Evolutionary conservation across 1,140 invertebrate genomes (phyloP).

Genomic region (Pseudomyrmex concolor): DNA sequence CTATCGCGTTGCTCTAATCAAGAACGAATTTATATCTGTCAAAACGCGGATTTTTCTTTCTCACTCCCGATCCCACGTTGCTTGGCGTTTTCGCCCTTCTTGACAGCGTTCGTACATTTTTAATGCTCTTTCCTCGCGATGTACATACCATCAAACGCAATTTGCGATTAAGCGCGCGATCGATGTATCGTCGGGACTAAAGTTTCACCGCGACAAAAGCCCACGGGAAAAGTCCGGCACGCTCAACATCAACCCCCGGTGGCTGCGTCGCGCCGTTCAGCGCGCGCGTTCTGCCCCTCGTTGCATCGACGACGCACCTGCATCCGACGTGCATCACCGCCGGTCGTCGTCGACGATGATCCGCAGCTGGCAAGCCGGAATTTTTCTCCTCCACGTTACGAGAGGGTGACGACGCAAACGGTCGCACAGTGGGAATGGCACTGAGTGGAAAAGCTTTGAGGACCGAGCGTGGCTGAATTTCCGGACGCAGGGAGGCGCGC

Average conservation of each 20-base stretch:
- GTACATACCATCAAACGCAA: not conserved
- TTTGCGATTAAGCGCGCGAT: constrained; percentile 20
- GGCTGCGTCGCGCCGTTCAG: constrained; percentile 42
- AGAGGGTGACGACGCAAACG: constrained; percentile 71
- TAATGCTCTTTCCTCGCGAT: not conserved
- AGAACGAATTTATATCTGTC: not conserved
- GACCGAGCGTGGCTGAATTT: constrained; percentile 80
- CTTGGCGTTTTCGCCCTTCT: not conserved
- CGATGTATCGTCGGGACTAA: constrained; percentile 17
- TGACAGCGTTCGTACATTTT: constrained; percentile 21
- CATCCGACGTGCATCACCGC: constrained; percentile 40
- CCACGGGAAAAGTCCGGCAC: constrained; percentile 3
- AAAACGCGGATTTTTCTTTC: constrained; percentile 1
- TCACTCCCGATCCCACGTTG: constrained; percentile 17
- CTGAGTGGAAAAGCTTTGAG: constrained; percentile 78
- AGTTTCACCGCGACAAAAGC: constrained; percentile 27
- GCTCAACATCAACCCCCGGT: constrained; percentile 22
- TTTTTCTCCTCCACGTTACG: constrained; percentile 52
- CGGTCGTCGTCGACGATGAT: constrained; percentile 28
- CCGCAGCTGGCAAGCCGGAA: constrained; percentile 31
- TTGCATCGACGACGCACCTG: not conserved
- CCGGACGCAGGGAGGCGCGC: constrained; percentile 79
- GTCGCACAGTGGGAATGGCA: constrained; percentile 81
- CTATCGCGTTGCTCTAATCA: not conserved
- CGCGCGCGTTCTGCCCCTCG: constrained; percentile 33